These are phyloP conservation scores for Sinella curviseta DNA, from an alignment of 1,140 invertebrate species.

Conservation along the genomic window DNA sequence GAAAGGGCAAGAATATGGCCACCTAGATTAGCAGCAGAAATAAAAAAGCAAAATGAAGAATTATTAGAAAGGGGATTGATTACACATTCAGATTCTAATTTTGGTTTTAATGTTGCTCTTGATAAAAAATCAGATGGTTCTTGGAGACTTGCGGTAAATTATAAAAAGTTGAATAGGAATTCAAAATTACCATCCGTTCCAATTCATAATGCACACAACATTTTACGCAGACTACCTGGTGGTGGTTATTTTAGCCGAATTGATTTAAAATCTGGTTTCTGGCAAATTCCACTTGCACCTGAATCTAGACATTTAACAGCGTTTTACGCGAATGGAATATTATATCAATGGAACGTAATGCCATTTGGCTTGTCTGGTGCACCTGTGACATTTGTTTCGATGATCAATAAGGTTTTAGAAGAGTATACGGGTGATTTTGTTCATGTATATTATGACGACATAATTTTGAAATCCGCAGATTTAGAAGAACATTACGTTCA, in stretches of 20 bases:
- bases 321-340: not conserved
- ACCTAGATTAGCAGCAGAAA: not conserved
- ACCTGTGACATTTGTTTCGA: constrained; percentile 51
- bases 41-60: not conserved
- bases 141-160: too few species aligned
- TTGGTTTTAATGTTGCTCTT: too few species aligned
- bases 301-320: not conserved
- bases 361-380: not conserved
- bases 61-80: not conserved
- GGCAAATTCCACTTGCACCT: not conserved
- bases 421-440: constrained; percentile 39
- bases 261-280: not conserved
- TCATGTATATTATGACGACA: constrained; percentile 58
- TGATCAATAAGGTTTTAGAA: constrained; percentile 52
- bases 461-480: constrained; percentile 53
- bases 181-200: not conserved
- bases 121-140: not conserved
- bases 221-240: not conserved
- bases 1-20: not conserved
- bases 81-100: not conserved
- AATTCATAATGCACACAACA: not conserved
- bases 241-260: not conserved
- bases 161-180: not conserved
- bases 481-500: constrained; percentile 56
- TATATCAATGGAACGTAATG: not conserved